phyloP scores from a whole-genome alignment of 2,113 vertebrate genomes.

The Petroica traversi region DNA sequence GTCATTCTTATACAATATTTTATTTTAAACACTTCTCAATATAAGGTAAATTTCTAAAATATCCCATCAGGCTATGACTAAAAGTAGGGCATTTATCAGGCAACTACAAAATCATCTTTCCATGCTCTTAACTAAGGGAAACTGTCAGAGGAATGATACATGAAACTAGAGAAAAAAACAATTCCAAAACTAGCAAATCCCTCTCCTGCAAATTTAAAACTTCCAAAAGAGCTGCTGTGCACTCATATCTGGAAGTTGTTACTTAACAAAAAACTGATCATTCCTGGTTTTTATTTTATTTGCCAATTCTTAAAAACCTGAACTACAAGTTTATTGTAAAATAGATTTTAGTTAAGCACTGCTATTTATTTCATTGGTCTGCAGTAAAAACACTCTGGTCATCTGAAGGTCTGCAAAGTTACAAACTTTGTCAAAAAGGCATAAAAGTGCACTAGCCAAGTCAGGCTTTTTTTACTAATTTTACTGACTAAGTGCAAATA shows the following conservation, averaged over 20 bases:
- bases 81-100: neutral
- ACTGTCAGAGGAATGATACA: neutral
- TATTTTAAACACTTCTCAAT: neutral
- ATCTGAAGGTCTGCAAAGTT: neutral
- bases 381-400: neutral
- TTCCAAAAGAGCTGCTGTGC: neutral
- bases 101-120: neutral
- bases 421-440: neutral
- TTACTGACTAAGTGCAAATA: neutral
- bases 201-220: neutral
- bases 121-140: neutral
- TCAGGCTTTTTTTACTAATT: neutral
- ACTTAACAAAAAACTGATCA: neutral
- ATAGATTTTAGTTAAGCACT: neutral
- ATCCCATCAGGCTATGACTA: neutral
- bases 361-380: neutral
- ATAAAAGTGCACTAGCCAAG: neutral
- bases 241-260: neutral
- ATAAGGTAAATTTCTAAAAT: neutral
- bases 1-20: neutral
- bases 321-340: neutral
- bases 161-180: neutral
- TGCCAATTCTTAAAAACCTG: neutral
- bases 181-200: constrained; percentile 35
- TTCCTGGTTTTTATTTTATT: neutral